Evolutionary conservation across 2,888 invertebrate species (phyloP).

Genomic region (Teleiodes luculella): DNA sequence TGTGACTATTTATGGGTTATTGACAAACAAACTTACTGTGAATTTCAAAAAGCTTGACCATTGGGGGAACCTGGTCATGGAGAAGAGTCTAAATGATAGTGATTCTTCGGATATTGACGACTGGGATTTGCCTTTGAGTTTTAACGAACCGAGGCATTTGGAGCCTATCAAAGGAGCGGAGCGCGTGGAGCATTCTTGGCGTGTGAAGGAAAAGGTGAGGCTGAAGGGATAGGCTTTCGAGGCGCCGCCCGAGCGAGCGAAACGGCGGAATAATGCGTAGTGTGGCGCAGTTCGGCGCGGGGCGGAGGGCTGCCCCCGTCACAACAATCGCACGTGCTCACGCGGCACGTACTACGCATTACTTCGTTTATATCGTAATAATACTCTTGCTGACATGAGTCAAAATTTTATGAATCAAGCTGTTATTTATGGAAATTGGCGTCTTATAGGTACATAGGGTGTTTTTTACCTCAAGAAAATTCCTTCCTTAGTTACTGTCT

Average conservation of each 20-base stretch:
- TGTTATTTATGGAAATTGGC: too few species aligned
- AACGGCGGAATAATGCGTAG: not conserved
- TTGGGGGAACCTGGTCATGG: conserved; percentile 21
- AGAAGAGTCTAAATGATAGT: conserved; percentile 64
- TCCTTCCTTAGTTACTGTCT: too few species aligned
- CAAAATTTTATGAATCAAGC: too few species aligned
- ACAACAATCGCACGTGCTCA: conserved; percentile 8
- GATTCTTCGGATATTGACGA: conserved; percentile 76
- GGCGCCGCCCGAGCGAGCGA: not conserved
- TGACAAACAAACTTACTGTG: too few species aligned
- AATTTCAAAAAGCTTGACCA: too few species aligned
- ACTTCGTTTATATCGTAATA: not conserved
- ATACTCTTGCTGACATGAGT: too few species aligned
- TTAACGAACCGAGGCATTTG: conserved; percentile 81
- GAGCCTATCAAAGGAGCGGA: conserved; percentile 68
- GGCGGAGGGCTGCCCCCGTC: conserved; percentile 5
- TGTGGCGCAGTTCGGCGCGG: not conserved
- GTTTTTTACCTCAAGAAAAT: too few species aligned
- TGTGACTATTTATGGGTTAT: too few species aligned
- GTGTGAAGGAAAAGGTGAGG: conserved; percentile 93
- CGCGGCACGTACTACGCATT: not conserved
- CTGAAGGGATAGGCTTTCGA: not conserved
- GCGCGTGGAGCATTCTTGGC: conserved; percentile 91
- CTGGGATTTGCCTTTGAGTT: conserved; percentile 85
- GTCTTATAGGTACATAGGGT: too few species aligned